Percentiles rank a stretch among this genome's conserved stretches.
These are phyloP conservation scores for Paramormyrops kingsleyae DNA, from an alignment of 2,113 vertebrate genomes.

Conservation along the genomic window DNA sequence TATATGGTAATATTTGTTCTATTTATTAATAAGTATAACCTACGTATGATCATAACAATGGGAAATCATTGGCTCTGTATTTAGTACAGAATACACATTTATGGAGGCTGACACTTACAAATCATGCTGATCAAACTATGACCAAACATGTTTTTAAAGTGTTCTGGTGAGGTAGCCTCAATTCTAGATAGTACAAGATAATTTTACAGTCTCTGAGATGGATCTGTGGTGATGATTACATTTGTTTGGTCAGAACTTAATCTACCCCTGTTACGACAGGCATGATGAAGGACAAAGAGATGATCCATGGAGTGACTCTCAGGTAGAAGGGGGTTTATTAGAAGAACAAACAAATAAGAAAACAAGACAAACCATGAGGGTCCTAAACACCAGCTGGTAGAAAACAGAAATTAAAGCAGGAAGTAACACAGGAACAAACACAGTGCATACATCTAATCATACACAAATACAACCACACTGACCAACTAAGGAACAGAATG, in stretches of 20 bases:
- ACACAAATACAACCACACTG: background rate
- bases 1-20: background rate
- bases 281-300: background rate
- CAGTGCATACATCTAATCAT: background rate
- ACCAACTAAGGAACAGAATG: background rate
- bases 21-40: background rate
- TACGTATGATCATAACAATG: background rate
- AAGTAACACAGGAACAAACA: background rate
- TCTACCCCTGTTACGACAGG: background rate
- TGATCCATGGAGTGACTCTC: background rate
- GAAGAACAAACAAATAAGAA: background rate
- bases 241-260: background rate
- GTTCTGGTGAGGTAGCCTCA: background rate
- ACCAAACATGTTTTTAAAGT: background rate
- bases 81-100: background rate
- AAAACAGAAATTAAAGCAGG: background rate
- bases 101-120: background rate
- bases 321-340: background rate
- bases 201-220: background rate
- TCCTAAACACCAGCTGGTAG: background rate
- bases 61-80: background rate
- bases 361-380: background rate
- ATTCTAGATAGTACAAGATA: background rate
- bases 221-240: background rate
- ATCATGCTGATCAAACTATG: background rate